Evolutionary conservation across 2,888 invertebrate species (phyloP), one percentile per base, ranked within the genome.

Genomic region (Trissolcus brochymenae): DNA sequence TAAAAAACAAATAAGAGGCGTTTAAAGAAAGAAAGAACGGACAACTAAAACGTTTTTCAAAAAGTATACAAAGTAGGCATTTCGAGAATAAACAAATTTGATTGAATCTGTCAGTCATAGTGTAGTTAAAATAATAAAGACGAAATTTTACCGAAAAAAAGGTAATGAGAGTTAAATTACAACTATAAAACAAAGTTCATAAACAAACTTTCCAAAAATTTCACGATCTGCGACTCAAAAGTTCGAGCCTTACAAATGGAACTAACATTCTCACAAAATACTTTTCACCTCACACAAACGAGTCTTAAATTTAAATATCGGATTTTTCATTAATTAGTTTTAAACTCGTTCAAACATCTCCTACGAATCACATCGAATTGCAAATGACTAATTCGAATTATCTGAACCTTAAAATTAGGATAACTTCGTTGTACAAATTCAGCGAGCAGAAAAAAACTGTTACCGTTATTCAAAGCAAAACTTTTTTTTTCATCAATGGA

Each of bases 291-390:
- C 49, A n/a, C 59, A 59, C 46, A 29, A 25, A n/a, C 14, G 46
- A 16, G 29, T 25, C 46, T 49, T 59, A 49, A 46, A 59, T 59
- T 59, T 59, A 59, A 59, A 59, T 59, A 59, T 46, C 29, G 59
- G 17, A 59, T 59, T 59, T 59, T 59, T 59, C 46, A 49, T 59
- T 59, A 59, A 59, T 49, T 59, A 59, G 49, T 59, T 59, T 59
- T 29, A 29, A 59, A 59, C 59, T 59, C 25, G 49, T 59, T 49
- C 59, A 25, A 59, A 49, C 46, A 59, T n/a, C n/a, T 59, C 49
- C 59, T 46, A 49, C 46, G 25, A 59, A 59, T 59, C 29, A 59
- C 59, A 49, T 59, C 49, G 59, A 59, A 59, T 59, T 59, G 59
- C 59, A 59, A 59, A 59, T 59, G 46, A 25, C 57, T 56, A 17